phyloP scores from a whole-genome alignment of 2,888 invertebrate species.

The Drosophila pseudotalamancana region DNA sequence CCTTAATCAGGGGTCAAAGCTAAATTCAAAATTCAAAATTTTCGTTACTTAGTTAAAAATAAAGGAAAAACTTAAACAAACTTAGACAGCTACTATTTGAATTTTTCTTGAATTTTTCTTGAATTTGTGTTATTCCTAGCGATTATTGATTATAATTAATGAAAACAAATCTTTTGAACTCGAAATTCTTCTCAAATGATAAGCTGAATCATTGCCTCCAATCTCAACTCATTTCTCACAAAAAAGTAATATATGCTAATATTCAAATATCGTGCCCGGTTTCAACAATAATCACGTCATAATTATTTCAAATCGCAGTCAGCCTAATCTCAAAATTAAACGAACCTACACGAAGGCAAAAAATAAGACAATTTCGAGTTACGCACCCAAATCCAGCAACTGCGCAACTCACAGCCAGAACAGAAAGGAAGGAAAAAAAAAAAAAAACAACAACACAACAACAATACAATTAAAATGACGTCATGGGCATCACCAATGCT shows the following conservation, averaged over 20 bases:
- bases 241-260: constrained; percentile 8
- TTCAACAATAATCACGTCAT: constrained; percentile 37
- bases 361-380: constrained; percentile 30
- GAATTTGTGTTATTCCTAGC: no score
- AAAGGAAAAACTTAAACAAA: no score
- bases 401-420: constrained; percentile 29
- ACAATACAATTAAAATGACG: constrained; percentile 41
- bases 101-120: no score
- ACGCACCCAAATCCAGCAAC: constrained; percentile 10
- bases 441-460: constrained; percentile 1
- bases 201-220: neutral
- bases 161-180: no score
- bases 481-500: constrained; percentile 29
- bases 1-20: no score
- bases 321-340: constrained; percentile 36
- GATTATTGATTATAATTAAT: no score
- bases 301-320: constrained; percentile 37
- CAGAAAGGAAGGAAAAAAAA: no score
- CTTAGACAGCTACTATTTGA: no score
- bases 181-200: no score
- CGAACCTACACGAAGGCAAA: constrained; percentile 44
- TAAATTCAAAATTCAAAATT: no score
- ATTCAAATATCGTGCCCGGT: constrained; percentile 5
- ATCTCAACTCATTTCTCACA: neutral
- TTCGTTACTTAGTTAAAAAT: no score